These are phyloP conservation scores for Cantharis rufa DNA, from an alignment of 2,888 invertebrate species.

Conservation along the genomic window DNA sequence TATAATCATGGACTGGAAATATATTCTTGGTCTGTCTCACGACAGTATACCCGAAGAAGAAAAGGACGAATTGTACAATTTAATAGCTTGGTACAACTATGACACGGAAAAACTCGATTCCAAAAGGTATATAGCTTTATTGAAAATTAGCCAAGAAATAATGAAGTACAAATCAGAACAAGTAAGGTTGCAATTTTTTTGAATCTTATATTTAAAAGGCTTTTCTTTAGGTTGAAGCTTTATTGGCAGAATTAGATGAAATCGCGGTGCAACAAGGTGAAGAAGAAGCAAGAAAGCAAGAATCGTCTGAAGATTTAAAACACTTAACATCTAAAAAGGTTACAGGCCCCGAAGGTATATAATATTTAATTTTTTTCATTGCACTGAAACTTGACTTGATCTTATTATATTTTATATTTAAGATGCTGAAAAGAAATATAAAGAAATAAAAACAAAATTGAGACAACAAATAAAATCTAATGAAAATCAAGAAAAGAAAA, in stretches of 20 bases:
- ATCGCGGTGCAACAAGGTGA: conserved; percentile 56
- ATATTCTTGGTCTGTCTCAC: conserved; percentile 61
- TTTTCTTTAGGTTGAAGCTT: conserved; percentile 55
- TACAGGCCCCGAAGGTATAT: not conserved
- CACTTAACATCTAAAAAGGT: conserved; percentile 44
- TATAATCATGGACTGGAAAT: conserved; percentile 63
- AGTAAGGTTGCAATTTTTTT: conserved; percentile 51
- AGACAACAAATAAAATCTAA: conserved; percentile 53
- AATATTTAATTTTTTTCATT: not conserved
- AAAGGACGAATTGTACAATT: conserved; percentile 67
- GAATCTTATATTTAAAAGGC: not conserved
- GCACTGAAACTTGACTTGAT: conserved; percentile 22
- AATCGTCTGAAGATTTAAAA: conserved; percentile 48
- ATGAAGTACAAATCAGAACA: conserved; percentile 72
- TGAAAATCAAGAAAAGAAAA: conserved; percentile 49
- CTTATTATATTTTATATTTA: conserved; percentile 30
- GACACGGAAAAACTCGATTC: conserved; percentile 63
- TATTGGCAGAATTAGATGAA: conserved; percentile 60
- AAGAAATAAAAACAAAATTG: conserved; percentile 53
- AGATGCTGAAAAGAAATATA: conserved; percentile 55
- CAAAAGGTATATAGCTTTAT: conserved; percentile 61
- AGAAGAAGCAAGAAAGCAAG: conserved; percentile 51
- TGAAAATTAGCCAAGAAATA: conserved; percentile 68
- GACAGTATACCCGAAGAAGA: conserved; percentile 63
- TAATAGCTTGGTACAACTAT: conserved; percentile 65